These are phyloP conservation scores for Paralichthys olivaceus DNA, from an alignment of 2,113 vertebrate species.

Conservation along the genomic window DNA sequence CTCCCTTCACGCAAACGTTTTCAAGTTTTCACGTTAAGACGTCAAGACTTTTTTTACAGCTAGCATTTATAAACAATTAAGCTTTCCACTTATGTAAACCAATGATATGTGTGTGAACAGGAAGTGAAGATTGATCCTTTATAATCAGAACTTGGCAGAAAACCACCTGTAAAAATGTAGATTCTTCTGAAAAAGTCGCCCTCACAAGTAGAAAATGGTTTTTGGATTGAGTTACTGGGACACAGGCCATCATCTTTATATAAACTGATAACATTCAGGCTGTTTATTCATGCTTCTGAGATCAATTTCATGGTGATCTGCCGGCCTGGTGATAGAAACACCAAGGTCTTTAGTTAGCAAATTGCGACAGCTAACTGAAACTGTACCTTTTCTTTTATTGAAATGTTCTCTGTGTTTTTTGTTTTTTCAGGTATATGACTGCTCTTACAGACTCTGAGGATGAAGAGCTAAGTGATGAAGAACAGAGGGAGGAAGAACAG, in stretches of 20 bases:
- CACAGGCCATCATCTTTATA: background rate
- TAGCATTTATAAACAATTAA: constrained; percentile 67
- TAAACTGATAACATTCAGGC: background rate
- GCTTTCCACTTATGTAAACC: constrained; percentile 64
- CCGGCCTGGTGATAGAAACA: background rate
- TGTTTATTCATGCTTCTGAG: constrained; percentile 8
- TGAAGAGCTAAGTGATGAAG: constrained; percentile 81
- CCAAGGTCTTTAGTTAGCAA: background rate
- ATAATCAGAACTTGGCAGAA: constrained; percentile 1
- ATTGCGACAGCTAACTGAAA: constrained; percentile 2
- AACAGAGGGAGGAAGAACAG: constrained; percentile 42
- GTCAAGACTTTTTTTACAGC: constrained; percentile 53
- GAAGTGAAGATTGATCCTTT: background rate
- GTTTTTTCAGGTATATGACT: constrained; percentile 90
- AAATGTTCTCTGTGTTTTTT: background rate
- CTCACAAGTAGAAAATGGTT: constrained; percentile 18
- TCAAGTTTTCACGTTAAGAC: constrained; percentile 54
- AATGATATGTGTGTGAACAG: background rate
- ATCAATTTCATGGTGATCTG: constrained; percentile 16
- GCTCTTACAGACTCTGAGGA: constrained; percentile 95
- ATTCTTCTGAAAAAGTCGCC: constrained; percentile 38
- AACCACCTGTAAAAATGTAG: background rate
- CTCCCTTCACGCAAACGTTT: constrained; percentile 59
- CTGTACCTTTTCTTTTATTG: background rate
- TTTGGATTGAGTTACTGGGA: background rate